Conservation (phyloP, 2,113 vertebrate species). For the Stomatorhinus ivindoensis region DNA sequence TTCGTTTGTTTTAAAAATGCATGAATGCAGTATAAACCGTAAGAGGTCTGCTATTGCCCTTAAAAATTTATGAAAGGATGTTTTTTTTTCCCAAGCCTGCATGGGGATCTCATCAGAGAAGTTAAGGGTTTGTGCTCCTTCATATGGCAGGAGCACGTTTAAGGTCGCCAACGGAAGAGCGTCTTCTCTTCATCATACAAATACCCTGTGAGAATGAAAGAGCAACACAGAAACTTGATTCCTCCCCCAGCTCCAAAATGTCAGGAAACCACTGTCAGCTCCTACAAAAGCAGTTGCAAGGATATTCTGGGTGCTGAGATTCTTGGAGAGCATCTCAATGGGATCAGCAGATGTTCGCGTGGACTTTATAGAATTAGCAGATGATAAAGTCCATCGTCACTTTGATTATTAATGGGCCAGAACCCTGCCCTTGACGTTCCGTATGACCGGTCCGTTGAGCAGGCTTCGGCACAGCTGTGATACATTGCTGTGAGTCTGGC, state of each 20-base stretch:
- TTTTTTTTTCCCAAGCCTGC: background rate
- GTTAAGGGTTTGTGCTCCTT: background rate
- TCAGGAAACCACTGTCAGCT: background rate
- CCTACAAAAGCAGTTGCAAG: background rate
- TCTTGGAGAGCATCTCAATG: background rate
- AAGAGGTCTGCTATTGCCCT: background rate
- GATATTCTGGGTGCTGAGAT: background rate
- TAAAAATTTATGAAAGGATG: constrained; percentile 2
- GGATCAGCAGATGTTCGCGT: background rate
- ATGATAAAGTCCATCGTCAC: background rate
- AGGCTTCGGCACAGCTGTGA: background rate
- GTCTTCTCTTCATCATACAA: background rate
- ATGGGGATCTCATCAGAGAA: background rate
- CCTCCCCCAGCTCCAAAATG: background rate
- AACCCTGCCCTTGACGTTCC: background rate
- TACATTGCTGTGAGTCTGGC: background rate
- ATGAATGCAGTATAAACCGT: constrained; percentile 9
- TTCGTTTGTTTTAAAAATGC: constrained; percentile 13
- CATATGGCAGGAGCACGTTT: too few relatives aligned
- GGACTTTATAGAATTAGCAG: background rate
- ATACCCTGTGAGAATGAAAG: background rate
- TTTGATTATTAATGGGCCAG: background rate
- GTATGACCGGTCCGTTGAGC: background rate
- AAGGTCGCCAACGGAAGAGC: background rate
- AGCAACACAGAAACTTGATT: background rate